phyloP scores from a whole-genome alignment of 2,888 invertebrate species.

The Ichneumoninae sp. region DNA sequence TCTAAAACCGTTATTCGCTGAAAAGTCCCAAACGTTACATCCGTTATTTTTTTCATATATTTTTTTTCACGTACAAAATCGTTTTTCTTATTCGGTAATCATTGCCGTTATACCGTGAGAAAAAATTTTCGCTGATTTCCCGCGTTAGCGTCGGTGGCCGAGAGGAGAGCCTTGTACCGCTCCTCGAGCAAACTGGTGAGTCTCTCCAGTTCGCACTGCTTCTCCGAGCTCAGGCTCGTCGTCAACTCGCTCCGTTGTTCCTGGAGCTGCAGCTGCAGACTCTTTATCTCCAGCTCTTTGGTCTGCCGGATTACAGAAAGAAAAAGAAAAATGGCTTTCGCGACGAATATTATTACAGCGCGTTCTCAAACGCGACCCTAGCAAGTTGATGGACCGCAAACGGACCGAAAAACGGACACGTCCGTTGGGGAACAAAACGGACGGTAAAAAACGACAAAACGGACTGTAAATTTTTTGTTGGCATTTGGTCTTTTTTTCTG shows the following conservation, averaged over 20 bases:
- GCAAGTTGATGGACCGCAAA: too few relatives aligned
- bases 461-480: too few relatives aligned
- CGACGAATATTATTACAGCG: background rate
- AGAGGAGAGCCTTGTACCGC: constrained; percentile 74
- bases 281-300: constrained; percentile 76
- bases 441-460: too few relatives aligned
- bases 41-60: background rate
- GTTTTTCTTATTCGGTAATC: background rate
- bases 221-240: constrained; percentile 73
- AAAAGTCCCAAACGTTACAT: constrained; percentile 38
- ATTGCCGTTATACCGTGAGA: constrained; percentile 68
- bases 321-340: background rate
- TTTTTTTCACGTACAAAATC: background rate
- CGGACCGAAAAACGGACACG: too few relatives aligned
- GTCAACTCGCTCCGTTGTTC: constrained; percentile 75
- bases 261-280: constrained; percentile 74
- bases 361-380: background rate
- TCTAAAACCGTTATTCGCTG: constrained; percentile 73
- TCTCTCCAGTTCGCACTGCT: constrained; percentile 74
- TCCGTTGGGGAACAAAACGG: too few relatives aligned
- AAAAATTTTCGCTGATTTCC: constrained; percentile 74
- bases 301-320: constrained; percentile 67
- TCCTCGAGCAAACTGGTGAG: constrained; percentile 73
- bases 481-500: too few relatives aligned
- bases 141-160: constrained; percentile 70